Evolutionary conservation across 2,113 vertebrate genomes (phyloP).

Genomic region (Hippolais icterina): DNA sequence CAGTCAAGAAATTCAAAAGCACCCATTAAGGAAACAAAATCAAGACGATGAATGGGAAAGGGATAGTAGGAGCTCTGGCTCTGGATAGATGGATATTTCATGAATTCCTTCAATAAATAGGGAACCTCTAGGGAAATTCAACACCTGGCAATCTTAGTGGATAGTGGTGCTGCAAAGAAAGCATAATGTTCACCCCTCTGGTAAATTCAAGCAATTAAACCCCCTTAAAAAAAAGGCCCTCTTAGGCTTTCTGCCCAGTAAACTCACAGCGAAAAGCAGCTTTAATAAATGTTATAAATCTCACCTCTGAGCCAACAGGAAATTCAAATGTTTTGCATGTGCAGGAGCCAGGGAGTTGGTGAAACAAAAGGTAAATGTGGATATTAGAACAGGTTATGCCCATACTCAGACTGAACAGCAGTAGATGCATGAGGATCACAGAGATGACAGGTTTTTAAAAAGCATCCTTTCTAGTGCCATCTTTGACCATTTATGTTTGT

Average conservation of each 20-base stretch:
- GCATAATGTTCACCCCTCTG: constrained; percentile 59
- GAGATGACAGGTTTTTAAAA: background rate
- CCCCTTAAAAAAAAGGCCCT: constrained; percentile 55
- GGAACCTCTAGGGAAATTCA: constrained; percentile 49
- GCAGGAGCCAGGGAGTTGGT: constrained; percentile 68
- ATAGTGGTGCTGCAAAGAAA: constrained; percentile 64
- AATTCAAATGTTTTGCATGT: constrained; percentile 78
- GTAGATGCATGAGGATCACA: background rate
- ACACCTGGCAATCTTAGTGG: constrained; percentile 67
- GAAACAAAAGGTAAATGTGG: constrained; percentile 72
- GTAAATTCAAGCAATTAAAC: constrained; percentile 77
- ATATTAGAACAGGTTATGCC: constrained; percentile 58
- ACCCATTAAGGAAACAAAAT: constrained; percentile 4
- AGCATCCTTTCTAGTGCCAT: background rate
- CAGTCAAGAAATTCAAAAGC: constrained; percentile 5
- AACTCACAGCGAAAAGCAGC: constrained; percentile 75
- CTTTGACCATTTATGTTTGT: background rate
- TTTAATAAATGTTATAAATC: constrained; percentile 82
- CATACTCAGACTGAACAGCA: background rate
- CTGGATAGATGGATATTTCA: constrained; percentile 37
- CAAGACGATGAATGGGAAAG: background rate
- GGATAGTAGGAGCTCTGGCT: background rate
- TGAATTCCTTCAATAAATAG: constrained; percentile 39
- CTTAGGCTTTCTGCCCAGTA: constrained; percentile 78
- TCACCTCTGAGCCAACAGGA: constrained; percentile 81